phyloP scores from a whole-genome alignment of 2,797 vertebrate species.

The Sternotherus odoratus region DNA sequence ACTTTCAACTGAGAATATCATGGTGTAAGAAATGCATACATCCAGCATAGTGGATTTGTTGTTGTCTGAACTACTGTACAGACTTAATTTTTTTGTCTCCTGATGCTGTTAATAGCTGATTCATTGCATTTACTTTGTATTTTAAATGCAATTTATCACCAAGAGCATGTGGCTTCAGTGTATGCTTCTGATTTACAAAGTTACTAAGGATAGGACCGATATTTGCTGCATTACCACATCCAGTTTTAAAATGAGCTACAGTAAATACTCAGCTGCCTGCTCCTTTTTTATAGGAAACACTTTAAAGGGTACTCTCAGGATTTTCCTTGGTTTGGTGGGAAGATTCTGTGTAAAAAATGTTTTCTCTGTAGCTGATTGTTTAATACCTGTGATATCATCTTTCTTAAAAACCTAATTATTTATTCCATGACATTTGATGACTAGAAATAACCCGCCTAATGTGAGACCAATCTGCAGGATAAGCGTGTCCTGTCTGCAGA shows the following conservation, averaged over 20 bases:
- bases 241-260: background rate
- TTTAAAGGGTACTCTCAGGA: background rate
- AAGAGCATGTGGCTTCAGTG: background rate
- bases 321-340: background rate
- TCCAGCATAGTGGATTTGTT: background rate
- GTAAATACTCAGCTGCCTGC: background rate
- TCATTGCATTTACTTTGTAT: background rate
- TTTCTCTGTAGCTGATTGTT: background rate
- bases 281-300: background rate
- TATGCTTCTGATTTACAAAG: background rate
- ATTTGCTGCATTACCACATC: background rate
- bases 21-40: background rate
- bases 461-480: background rate
- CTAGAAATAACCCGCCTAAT: background rate
- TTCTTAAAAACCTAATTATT: background rate
- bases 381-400: no score
- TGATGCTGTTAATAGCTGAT: background rate
- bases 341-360: background rate
- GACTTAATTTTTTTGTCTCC: background rate
- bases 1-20: background rate
- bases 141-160: background rate
- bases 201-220: background rate
- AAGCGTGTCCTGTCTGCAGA: background rate
- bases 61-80: background rate
- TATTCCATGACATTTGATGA: background rate